These are phyloP conservation scores for Hirtodrosophila alboralis DNA, from an alignment of 2,888 invertebrate genomes.

Conservation along the genomic window DNA sequence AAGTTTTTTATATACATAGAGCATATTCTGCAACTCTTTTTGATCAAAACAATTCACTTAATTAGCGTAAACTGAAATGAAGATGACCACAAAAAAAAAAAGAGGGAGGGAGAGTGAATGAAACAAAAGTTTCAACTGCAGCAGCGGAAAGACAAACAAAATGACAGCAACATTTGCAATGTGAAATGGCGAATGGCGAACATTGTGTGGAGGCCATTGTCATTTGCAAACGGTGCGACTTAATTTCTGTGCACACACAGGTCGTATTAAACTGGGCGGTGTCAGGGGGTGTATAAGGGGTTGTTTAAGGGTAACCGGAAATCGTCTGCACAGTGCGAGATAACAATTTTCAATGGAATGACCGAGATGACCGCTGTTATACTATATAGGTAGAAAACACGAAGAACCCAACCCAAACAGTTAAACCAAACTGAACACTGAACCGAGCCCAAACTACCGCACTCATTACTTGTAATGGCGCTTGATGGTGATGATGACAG, in stretches of 20 bases:
- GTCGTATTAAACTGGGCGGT: not conserved
- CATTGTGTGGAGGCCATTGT: constrained; percentile 43
- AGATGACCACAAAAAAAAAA: constrained; percentile 25
- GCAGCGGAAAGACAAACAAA: constrained; percentile 35
- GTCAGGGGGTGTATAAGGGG: not conserved
- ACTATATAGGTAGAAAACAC: no score
- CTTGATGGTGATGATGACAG: constrained; percentile 75
- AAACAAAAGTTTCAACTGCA: constrained; percentile 31
- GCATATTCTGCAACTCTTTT: constrained; percentile 2
- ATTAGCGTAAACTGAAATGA: constrained; percentile 43
- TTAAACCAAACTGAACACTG: no score
- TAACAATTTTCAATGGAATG: constrained; percentile 78
- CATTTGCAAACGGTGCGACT: constrained; percentile 69
- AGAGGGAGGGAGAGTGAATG: not conserved
- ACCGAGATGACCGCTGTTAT: constrained; percentile 49
- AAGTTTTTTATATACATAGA: no score
- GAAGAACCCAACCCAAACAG: constrained; percentile 5
- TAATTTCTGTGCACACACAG: constrained; percentile 56
- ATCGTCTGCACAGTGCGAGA: constrained; percentile 79
- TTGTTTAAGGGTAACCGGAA: constrained; percentile 54
- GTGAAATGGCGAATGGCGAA: constrained; percentile 13
- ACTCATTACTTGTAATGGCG: constrained; percentile 78
- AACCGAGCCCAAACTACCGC: constrained; percentile 46
- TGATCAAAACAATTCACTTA: constrained; percentile 41
- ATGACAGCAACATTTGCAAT: constrained; percentile 12